Percentiles rank a stretch among this genome's conserved stretches.
These are phyloP conservation scores for Sminthurinus aureus DNA, from an alignment of 2,888 invertebrate species.

Conservation along the genomic window DNA sequence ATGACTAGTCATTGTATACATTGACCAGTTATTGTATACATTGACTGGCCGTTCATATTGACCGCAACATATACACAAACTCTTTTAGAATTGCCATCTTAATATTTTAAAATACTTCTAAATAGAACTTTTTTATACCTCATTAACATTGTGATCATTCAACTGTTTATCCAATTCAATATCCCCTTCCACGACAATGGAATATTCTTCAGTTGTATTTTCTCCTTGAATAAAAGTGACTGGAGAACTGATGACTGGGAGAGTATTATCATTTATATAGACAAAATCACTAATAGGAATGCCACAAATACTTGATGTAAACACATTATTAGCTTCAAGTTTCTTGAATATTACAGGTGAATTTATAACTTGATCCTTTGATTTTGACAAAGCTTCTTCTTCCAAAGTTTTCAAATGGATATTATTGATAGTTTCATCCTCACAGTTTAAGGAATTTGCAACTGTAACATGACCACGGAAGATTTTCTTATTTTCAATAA, in stretches of 20 bases:
- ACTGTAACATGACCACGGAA: conserved; percentile 41
- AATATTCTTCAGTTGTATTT: background rate
- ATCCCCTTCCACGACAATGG: background rate
- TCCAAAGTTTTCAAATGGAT: conserved; percentile 44
- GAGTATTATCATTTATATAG: conserved; percentile 27
- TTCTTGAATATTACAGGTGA: conserved; percentile 45
- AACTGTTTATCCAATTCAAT: conserved; percentile 27
- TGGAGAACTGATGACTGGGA: conserved; percentile 23
- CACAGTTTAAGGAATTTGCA: conserved; percentile 43
- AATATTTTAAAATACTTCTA: background rate
- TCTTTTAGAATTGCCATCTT: background rate
- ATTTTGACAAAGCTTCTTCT: conserved; percentile 46
- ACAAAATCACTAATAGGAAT: conserved; percentile 42
- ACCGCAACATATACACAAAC: background rate
- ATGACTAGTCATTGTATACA: too few relatives aligned
- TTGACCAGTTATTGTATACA: too few relatives aligned
- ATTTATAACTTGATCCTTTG: conserved; percentile 46
- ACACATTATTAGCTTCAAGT: conserved; percentile 39
- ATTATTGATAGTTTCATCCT: conserved; percentile 35
- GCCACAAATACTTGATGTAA: conserved; percentile 34
- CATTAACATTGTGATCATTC: conserved; percentile 32
- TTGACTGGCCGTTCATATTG: too few relatives aligned
- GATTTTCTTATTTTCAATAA: conserved; percentile 44
- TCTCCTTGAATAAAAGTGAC: conserved; percentile 31
- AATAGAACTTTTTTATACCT: conserved; percentile 18